phyloP scores from a whole-genome alignment of 2,113 vertebrate genomes.

The Eonycteris spelaea region DNA sequence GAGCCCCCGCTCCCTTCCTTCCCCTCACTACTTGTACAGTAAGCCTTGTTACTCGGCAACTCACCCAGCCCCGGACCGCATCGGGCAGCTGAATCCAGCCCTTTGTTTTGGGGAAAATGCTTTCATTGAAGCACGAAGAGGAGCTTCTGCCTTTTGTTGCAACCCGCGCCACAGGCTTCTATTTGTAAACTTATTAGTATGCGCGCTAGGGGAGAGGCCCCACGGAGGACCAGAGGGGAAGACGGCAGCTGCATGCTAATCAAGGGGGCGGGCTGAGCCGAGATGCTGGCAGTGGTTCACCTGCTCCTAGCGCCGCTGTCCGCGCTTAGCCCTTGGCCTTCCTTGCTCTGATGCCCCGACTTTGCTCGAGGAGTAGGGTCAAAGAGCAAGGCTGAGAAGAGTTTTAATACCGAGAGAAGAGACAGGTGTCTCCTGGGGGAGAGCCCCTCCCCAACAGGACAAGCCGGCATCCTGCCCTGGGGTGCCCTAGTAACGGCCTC shows the following conservation, averaged over 20 bases:
- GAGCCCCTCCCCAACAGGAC: rapidly evolving
- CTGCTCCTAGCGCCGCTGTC: too few relatives aligned
- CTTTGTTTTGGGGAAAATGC: conserved; percentile 84
- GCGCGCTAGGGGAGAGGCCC: background rate
- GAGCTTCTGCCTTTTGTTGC: conserved; percentile 72
- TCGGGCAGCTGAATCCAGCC: conserved; percentile 82
- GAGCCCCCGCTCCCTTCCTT: background rate
- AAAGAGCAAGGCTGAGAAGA: background rate
- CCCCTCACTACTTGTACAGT: background rate
- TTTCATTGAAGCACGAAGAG: conserved; percentile 77
- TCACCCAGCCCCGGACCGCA: conserved; percentile 67
- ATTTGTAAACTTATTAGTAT: conserved; percentile 16
- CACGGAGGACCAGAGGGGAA: background rate
- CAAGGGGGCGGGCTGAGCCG: rapidly evolving
- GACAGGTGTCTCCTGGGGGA: background rate
- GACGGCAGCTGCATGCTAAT: background rate
- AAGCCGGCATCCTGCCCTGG: background rate
- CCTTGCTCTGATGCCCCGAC: background rate
- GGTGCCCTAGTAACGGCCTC: too few relatives aligned
- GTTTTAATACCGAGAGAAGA: background rate
- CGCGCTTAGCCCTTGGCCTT: background rate
- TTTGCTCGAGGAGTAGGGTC: background rate
- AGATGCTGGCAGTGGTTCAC: rapidly evolving
- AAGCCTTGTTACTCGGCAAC: conserved; percentile 83
- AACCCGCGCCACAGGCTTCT: conserved; percentile 40